Conservation (phyloP, 2,888 invertebrate species). For the Lypha dubia region DNA sequence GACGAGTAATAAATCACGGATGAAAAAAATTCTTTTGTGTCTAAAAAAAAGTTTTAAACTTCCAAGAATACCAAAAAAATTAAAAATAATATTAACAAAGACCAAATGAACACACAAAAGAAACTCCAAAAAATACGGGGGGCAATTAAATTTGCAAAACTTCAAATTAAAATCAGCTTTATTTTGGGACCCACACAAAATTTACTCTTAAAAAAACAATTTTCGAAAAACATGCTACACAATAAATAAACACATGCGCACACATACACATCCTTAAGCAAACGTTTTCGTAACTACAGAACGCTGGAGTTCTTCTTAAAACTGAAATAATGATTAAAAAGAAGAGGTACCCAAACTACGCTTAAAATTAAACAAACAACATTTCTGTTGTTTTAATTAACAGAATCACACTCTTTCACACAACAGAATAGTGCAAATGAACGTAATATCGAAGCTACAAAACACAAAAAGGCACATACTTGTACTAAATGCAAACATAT, state of each 20-base stretch:
- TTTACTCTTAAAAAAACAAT: slow-evolving; percentile 23
- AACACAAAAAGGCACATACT: slow-evolving; percentile 43
- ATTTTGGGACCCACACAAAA: slow-evolving; percentile 57
- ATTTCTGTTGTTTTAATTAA: slow-evolving; percentile 69
- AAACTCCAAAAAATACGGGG: slow-evolving; percentile 31
- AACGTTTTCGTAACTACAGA: slow-evolving; percentile 41
- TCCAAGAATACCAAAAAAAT: slow-evolving; percentile 51
- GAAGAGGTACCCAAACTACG: slow-evolving; percentile 38
- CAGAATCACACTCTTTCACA: slow-evolving; percentile 44
- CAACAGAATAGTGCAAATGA: slow-evolving; percentile 23
- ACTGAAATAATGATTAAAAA: slow-evolving; percentile 20
- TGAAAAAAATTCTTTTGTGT: slow-evolving; percentile 22
- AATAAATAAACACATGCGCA: slow-evolving; percentile 2
- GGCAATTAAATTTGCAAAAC: slow-evolving; percentile 70
- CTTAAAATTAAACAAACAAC: slow-evolving; percentile 62
- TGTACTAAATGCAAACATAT: slow-evolving; percentile 14
- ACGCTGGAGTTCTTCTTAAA: slow-evolving; percentile 37
- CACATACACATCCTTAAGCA: slow-evolving; percentile 14
- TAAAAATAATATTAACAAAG: slow-evolving; percentile 30
- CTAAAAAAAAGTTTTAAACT: slow-evolving; percentile 12
- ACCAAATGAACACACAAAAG: slow-evolving; percentile 29
- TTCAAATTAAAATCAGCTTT: slow-evolving; percentile 69
- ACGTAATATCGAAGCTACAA: slow-evolving; percentile 1
- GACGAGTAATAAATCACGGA: slow-evolving; percentile 60
- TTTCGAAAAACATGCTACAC: slow-evolving; percentile 31